Evolutionary conservation across 1,140 invertebrate genomes (phyloP).

Genomic region (Hydropsyche tenuis): DNA sequence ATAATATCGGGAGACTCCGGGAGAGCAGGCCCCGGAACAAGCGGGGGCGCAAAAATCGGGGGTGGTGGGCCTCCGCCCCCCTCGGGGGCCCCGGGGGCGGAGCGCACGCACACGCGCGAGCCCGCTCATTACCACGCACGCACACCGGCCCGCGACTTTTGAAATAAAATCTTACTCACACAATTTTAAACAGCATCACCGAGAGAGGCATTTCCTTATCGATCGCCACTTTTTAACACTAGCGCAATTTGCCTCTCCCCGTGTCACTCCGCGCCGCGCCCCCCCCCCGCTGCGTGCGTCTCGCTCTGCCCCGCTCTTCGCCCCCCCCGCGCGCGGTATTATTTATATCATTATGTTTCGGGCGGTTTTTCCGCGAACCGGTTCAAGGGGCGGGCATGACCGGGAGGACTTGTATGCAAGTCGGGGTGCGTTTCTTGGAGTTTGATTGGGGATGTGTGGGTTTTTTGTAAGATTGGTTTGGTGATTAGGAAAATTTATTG

Average conservation of each 20-base stretch:
- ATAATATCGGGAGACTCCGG: slow-evolving; percentile 44
- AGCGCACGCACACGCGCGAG: slow-evolving; percentile 45
- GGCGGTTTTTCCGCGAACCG: slow-evolving; percentile 48
- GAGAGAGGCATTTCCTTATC: slow-evolving; percentile 49
- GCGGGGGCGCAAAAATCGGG: slow-evolving; percentile 34
- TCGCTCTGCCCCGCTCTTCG: slow-evolving; percentile 27
- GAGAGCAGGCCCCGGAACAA: slow-evolving; percentile 1
- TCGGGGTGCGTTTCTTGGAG: no score
- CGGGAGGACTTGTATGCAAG: no score
- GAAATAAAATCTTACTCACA: slow-evolving; percentile 51
- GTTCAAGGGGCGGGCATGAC: slow-evolving; percentile 39
- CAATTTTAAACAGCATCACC: slow-evolving; percentile 51
- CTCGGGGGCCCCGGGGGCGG: no score
- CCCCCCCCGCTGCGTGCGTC: slow-evolving; percentile 23
- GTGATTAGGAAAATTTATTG: no score
- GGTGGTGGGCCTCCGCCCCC: slow-evolving; percentile 46
- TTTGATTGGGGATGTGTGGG: no score
- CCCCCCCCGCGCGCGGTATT: slow-evolving; percentile 43
- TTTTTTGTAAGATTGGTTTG: no score
- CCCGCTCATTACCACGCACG: slow-evolving; percentile 51
- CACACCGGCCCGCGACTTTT: slow-evolving; percentile 51
- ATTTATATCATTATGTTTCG: slow-evolving; percentile 51
- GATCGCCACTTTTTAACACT: slow-evolving; percentile 51
- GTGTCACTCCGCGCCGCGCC: slow-evolving; percentile 7
- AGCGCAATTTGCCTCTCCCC: slow-evolving; percentile 50